Evolutionary conservation across 2,888 invertebrate genomes (phyloP), one percentile per base, ranked within the genome.

Genomic region (Mesorhabditis spiculigera): DNA sequence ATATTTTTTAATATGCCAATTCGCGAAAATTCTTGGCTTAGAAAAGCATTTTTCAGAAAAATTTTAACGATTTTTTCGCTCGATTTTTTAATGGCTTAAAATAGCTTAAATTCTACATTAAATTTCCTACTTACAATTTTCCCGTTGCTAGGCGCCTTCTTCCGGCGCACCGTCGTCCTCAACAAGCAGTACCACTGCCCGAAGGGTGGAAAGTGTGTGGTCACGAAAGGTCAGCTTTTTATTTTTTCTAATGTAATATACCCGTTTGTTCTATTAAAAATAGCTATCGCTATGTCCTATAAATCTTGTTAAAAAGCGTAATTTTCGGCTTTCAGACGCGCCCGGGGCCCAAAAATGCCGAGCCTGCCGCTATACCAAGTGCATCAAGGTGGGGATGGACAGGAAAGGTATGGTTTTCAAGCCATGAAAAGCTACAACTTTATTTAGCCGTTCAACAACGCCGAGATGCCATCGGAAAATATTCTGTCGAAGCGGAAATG

Each of bases 391-490:
- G 5, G 83, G 83, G 66, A 83, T 83, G 83, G 82, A 83, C 68
- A 50, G 50, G 50, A 13, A 50, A 50, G 13, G 50, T 10, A 50
- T 10, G 50, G 50, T 13, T 50, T 50, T 50, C 6, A 50, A 50
- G 13, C 8, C 50, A 50, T 6, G 6, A 50, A 50, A 50, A 50
- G 50, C 6, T 50, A 28, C 41, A 2, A 66, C 8, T n/a, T 43
- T 45, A 65, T 74, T 61, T 69, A 81, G 82, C 81, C 41, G 83
- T 83, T 16, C 83, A 83, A 77, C 82, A 81, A 45, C 76, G 83
- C 28, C 72, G 83, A 10, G 83, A 83, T 62, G 83, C 83, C 5
- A 83, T 83, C 43, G 83, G 83, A 5, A 81, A 80, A 68, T 82
- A 82, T 69, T 81, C 82, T 6, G 73, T 74, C 4, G 50, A 50